Conservation (phyloP, 2,888 invertebrate genomes). For the Biston betularia region DNA sequence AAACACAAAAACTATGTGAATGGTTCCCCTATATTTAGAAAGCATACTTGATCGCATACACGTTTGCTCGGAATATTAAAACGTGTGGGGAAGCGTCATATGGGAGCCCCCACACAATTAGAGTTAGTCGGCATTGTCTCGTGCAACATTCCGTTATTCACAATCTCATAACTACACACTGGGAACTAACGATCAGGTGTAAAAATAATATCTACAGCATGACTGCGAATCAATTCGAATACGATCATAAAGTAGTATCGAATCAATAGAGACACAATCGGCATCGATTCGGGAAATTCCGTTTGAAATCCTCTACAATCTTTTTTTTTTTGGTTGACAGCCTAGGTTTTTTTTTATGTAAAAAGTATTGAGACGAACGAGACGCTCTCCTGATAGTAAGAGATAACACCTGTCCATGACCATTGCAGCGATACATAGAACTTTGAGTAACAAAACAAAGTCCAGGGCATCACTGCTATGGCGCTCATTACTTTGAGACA, state of each 20-base stretch:
- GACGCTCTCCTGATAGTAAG: too few species aligned
- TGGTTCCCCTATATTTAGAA: slow-evolving; percentile 80
- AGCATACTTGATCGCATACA: slow-evolving; percentile 82
- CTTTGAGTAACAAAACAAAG: too few species aligned
- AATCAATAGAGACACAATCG: slow-evolving; percentile 47
- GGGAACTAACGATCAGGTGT: slow-evolving; percentile 52
- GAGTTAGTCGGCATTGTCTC: slow-evolving; percentile 70
- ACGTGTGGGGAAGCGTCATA: slow-evolving; percentile 81
- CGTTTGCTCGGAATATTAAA: slow-evolving; percentile 81
- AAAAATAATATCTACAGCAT: slow-evolving; percentile 45
- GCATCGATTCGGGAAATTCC: slow-evolving; percentile 48
- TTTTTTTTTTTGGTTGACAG: too few species aligned
- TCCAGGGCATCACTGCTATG: too few species aligned
- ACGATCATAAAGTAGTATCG: slow-evolving; percentile 41
- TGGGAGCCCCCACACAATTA: slow-evolving; percentile 78
- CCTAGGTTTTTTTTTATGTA: too few species aligned
- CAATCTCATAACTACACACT: slow-evolving; percentile 45
- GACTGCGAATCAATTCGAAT: slow-evolving; percentile 33
- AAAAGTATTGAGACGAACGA: too few species aligned
- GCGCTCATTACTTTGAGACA: too few species aligned
- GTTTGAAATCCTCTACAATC: slow-evolving; percentile 53
- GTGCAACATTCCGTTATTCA: slow-evolving; percentile 66
- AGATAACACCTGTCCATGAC: too few species aligned
- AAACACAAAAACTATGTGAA: slow-evolving; percentile 73
- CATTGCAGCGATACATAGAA: too few species aligned